Evolutionary conservation across 2,888 invertebrate species (phyloP).

Genomic region (Eilema griseolum): DNA sequence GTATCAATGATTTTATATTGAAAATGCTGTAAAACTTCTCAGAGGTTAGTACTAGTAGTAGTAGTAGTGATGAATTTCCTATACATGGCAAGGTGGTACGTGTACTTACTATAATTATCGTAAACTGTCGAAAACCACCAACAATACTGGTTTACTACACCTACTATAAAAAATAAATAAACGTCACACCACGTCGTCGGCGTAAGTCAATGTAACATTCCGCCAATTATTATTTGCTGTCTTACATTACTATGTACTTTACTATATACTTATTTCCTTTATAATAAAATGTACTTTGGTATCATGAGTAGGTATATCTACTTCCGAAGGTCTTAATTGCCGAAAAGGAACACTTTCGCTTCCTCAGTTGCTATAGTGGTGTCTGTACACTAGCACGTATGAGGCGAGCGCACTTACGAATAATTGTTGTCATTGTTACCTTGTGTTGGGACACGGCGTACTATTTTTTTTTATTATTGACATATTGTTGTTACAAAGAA

Average conservation of each 20-base stretch:
- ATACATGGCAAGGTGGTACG: no score
- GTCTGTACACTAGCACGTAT: conserved; percentile 25
- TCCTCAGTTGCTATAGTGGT: conserved; percentile 23
- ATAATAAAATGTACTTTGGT: conserved; percentile 22
- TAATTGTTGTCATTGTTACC: neutral
- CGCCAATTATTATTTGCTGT: conserved; percentile 1
- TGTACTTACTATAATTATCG: neutral
- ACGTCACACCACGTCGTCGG: neutral
- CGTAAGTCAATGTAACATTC: conserved; percentile 11
- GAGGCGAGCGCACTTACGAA: neutral
- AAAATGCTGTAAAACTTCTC: no score
- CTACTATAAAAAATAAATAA: neutral
- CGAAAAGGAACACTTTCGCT: conserved; percentile 49
- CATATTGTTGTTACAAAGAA: neutral
- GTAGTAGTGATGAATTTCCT: neutral
- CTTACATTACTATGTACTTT: no score
- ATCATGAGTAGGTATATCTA: conserved; percentile 23
- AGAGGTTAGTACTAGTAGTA: no score
- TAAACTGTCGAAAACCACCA: neutral
- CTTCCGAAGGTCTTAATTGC: conserved; percentile 42
- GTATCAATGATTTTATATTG: neutral
- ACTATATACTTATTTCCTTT: conserved; percentile 37
- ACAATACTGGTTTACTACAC: neutral
- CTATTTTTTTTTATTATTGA: neutral
- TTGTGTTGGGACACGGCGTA: neutral